These are phyloP conservation scores for Lateolabrax maculatus DNA, from an alignment of 2,797 vertebrate genomes.

Conservation along the genomic window DNA sequence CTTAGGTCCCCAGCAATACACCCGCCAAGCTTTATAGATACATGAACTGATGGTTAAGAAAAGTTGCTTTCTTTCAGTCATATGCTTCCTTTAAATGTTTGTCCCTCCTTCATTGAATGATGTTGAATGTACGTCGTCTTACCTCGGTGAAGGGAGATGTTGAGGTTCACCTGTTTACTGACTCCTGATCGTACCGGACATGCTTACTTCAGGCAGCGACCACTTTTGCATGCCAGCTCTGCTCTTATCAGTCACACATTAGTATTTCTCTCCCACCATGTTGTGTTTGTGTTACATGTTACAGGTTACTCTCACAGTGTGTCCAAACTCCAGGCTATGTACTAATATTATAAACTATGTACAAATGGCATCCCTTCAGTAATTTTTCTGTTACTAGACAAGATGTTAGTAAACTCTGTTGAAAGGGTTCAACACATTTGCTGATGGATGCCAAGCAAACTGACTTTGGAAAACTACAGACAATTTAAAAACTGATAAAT, in stretches of 20 bases:
- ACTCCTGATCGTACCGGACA: conserved; percentile 13
- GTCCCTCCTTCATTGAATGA: not conserved
- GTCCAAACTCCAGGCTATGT: not conserved
- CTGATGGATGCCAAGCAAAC: conserved; percentile 13
- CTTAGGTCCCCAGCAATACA: no score
- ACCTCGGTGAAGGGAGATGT: not conserved
- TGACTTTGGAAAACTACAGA: not conserved
- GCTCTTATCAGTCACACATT: conserved; percentile 36
- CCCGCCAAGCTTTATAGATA: no score
- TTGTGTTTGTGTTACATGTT: conserved; percentile 5
- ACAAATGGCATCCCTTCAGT: not conserved
- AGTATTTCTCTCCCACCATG: conserved; percentile 19
- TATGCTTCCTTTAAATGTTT: not conserved
- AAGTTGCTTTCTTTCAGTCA: not conserved
- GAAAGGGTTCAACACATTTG: not conserved
- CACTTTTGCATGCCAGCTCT: conserved; percentile 15
- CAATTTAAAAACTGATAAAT: not conserved
- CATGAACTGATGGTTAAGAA: not conserved
- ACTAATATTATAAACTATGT: not conserved
- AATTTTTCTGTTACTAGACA: not conserved
- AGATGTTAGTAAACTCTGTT: not conserved
- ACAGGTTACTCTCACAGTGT: not conserved
- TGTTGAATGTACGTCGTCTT: not conserved
- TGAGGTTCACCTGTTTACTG: conserved; percentile 8
- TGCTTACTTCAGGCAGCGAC: conserved; percentile 3